Evolutionary conservation across 2,113 vertebrate species (phyloP), one percentile per base, ranked within the genome.

Genomic region (Emberiza fucata): DNA sequence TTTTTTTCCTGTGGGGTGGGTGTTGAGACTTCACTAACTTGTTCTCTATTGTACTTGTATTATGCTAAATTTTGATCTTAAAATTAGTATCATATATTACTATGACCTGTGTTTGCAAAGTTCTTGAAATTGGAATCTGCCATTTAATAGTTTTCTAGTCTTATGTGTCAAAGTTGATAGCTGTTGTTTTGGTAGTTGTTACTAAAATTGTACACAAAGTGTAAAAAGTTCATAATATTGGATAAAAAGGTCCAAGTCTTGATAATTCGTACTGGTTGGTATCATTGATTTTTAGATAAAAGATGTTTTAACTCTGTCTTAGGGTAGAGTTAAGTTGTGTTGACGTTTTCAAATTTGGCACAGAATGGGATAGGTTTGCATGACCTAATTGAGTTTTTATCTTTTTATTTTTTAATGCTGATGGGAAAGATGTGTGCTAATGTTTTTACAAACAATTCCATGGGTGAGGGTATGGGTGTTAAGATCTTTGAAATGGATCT

Each of bases 111-210:
- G 27, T 85, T 93, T 94, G 90, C 92, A 89, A 96, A 95, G 86
- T 92, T 97, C n/a, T 96, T 95, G 68, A 93, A 95, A 92, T 66
- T 93, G 63, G 91, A 95, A 86, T 94, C 81, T 95, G 82, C 72
- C n/a, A 65, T 92, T 95, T 94, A 86, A 37, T 87, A 93, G 56
- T 42, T 23, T 88, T 92, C 42, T 81, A 80, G 65, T 82, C 72
- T 78, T 84, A 42, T 19, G 22, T 77, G 65, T 97, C 50, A 35
- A 13, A 94, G 50, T 90, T 78, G 16, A 24, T 29, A 90, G 61
- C 40, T 85, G 6, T 69, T 20, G 20, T 78, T 87, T 78, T 48
- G 47, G 65, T 21, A 91, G 37, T 39, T 81, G 42, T 81, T 76
- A 53, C 5, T 82, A 45, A 84, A 84, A 57, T 61, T 79, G 57